phyloP scores from a whole-genome alignment of 1,140 invertebrate species.

The Pomacea maculata region DNA sequence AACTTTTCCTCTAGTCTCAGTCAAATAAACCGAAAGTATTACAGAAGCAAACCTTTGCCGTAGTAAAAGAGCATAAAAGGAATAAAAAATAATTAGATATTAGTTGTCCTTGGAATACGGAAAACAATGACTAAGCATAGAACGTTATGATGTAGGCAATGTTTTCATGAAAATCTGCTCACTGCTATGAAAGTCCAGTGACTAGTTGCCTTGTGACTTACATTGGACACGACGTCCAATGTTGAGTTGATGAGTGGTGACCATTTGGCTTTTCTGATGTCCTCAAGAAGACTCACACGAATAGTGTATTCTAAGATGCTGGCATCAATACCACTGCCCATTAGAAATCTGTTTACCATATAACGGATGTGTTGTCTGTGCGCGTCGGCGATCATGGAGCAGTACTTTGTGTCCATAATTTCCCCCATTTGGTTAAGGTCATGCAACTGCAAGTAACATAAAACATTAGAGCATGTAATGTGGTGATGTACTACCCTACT shows the following conservation, averaged over 20 bases:
- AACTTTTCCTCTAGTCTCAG: too few relatives aligned
- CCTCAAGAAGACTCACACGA: background rate
- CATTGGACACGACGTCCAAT: slow-evolving; percentile 16
- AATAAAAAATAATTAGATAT: too few relatives aligned
- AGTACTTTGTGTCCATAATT: background rate
- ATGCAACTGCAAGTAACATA: background rate
- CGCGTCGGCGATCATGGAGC: background rate
- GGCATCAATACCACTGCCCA: background rate
- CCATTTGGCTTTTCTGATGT: background rate
- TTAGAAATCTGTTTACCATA: background rate
- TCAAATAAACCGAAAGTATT: too few relatives aligned
- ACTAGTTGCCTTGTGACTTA: background rate
- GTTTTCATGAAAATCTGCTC: too few relatives aligned
- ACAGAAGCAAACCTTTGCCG: too few relatives aligned
- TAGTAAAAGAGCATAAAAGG: too few relatives aligned
- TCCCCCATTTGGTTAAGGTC: background rate
- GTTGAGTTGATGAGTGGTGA: slow-evolving; percentile 6
- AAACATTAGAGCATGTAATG: too few relatives aligned
- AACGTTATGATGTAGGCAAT: too few relatives aligned
- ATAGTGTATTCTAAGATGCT: background rate
- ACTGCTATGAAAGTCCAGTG: too few relatives aligned
- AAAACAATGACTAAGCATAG: too few relatives aligned
- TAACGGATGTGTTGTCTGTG: slow-evolving; percentile 1
- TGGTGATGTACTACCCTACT: too few relatives aligned
- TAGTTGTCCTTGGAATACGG: too few relatives aligned